Evolutionary conservation across 1,140 invertebrate genomes (phyloP), one percentile per base, ranked within the genome.

Genomic region (Temnothorax curvispinosus): DNA sequence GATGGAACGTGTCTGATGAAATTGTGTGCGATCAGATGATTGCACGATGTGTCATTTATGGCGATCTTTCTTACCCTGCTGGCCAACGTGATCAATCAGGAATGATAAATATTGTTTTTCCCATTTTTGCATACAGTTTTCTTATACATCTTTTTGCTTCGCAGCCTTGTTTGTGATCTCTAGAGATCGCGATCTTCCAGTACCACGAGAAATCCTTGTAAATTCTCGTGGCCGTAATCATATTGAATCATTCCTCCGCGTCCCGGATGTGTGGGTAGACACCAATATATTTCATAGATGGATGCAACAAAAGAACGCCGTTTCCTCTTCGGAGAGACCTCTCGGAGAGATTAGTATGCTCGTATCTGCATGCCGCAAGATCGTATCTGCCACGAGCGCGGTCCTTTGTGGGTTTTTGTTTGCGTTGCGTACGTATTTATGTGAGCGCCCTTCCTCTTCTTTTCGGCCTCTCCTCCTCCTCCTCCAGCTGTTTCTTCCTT

Each of bases 351-450:
- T 94, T 94, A 94, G 93, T 94, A 95, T 95, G 92, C 94, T 94
- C 93, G 94, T 93, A 95, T 95, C 94, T 94, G 94, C 94, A 94
- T 93, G 92, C 94, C 93, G 92, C 91, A 91, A 94, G 94, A 95
- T 95, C 93, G 93, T 95, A 95, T 95, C 94, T 94, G 88, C 91
- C 87, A 91, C 89, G 91, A 93, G 92, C 90, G 93, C 92, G 92
- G 93, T 78, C 92, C 93, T 94, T 86, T 95, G 93, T 94, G 92
- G 91, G 86, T 93, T 95, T 95, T 94, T 94, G 90, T 94, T 94
- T 93, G 92, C 93, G 81, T 92, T 92, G 93, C 92, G 93, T 93
- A 89, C 91, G 94, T 95, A 94, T 95, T 95, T 95, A 95, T 95
- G 93, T 91, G 94, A 93, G 84, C 89, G 91, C 93, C 76, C 90